Conservation (phyloP, 2,888 invertebrate species). For the Plebejus melissa region DNA sequence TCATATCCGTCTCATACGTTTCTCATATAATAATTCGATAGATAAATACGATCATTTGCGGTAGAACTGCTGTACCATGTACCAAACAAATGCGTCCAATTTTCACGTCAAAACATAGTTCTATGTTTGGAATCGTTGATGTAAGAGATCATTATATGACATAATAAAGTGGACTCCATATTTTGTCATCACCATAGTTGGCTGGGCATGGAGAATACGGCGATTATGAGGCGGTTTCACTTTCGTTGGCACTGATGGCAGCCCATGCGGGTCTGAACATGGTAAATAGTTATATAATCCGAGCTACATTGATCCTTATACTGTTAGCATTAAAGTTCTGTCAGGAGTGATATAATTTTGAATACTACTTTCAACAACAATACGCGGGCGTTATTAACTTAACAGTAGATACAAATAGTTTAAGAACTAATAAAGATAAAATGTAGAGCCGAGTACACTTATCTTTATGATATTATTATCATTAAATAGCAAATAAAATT, state of each 20-base stretch:
- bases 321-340: not conserved
- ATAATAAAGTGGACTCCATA: slow-evolving; percentile 17
- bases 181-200: slow-evolving; percentile 24
- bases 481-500: not conserved
- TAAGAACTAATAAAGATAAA: slow-evolving; percentile 13
- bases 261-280: slow-evolving; percentile 12
- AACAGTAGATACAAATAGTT: slow-evolving; percentile 9
- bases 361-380: not conserved
- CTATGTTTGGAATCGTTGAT: not conserved
- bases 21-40: too few species aligned
- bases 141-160: slow-evolving; percentile 13
- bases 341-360: not conserved
- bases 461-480: not conserved
- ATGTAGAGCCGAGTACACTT: not conserved
- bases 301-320: not conserved
- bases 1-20: too few species aligned
- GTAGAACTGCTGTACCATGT: not conserved
- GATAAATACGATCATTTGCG: too few species aligned
- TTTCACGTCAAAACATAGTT: not conserved
- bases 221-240: slow-evolving; percentile 23
- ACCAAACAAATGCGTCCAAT: not conserved
- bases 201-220: slow-evolving; percentile 22
- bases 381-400: not conserved
- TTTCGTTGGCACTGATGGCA: slow-evolving; percentile 26
- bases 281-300: not conserved